phyloP scores from a whole-genome alignment of 2,113 vertebrate genomes.

The Xiphophorus couchianus region DNA sequence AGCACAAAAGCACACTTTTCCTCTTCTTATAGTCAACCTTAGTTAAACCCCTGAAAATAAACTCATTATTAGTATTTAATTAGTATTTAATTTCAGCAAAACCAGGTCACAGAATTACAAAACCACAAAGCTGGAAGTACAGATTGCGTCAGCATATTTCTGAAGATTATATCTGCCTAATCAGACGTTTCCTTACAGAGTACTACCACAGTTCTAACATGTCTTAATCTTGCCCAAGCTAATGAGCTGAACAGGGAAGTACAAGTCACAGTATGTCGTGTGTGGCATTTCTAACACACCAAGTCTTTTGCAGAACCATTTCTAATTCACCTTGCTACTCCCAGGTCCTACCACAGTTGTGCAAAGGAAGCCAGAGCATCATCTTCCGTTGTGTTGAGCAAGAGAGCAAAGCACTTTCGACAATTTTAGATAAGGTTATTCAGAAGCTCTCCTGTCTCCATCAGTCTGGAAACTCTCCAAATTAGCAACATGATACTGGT shows the following conservation, averaged over 20 bases:
- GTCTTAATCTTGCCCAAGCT: background rate
- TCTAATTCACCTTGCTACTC: background rate
- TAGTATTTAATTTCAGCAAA: background rate
- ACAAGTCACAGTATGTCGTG: background rate
- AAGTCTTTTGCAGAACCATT: background rate
- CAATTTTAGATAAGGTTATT: background rate
- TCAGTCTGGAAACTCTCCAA: background rate
- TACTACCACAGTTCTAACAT: background rate
- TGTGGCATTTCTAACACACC: too few relatives aligned
- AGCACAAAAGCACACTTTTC: too few relatives aligned
- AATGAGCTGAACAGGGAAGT: background rate
- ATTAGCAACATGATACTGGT: background rate
- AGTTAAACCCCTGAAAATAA: background rate
- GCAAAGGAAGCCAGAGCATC: constrained; percentile 29
- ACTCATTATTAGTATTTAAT: too few relatives aligned
- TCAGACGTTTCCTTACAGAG: background rate
- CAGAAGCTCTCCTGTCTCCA: background rate
- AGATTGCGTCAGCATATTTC: constrained; percentile 37
- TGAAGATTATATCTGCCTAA: constrained; percentile 27
- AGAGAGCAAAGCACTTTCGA: constrained; percentile 8
- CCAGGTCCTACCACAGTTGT: constrained; percentile 1
- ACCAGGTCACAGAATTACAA: constrained; percentile 31
- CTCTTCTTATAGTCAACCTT: too few relatives aligned
- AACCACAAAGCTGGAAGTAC: constrained; percentile 42
- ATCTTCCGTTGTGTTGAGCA: constrained; percentile 25